Base-by-base conservation (phyloP, 2,113 vertebrate genomes). In the Actinemys pallida region DNA sequence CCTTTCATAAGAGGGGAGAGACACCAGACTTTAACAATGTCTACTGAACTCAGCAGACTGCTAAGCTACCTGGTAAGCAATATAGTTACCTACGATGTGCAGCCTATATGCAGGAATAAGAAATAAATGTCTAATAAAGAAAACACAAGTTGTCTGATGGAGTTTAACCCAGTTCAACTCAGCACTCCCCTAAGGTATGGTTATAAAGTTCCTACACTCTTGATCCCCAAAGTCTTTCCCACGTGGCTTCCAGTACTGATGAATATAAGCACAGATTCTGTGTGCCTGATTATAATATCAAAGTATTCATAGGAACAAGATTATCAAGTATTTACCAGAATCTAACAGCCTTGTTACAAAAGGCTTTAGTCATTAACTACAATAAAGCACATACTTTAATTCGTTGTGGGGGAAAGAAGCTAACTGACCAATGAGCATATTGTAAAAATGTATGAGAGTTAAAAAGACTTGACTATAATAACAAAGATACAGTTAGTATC, bases 381-480 rank as follows among this genome's bases (percentile, higher is more conserved):
- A 47, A 83, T 81, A 69, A 85, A 88, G 65, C 90, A 82, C 65
- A 94, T 94, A 88, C 86, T 95, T 81, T 95, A 75, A 25, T 45
- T 42, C 10, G 2, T 19, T 7, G 10, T 20, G 3, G 88, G 83
- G 81, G 27, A 3, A 12, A 50, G 6, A 78, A 42, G 10, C 5
- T 8, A 79, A 49, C 65, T 20, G 19, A 72, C 62, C 62, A 69
- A n/a, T 4, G 62, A 69, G 17, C 65, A 72, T 39, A 72, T n/a
- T 8, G 35, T 39, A 39, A 39, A 72, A 72, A 72, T 11, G 65
- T 19, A 3, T 39, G 19, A 39, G 14, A 96, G 94, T 92, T 96
- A 92, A 96, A 96, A 96, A 96, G 94, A 93, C 95, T 89, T 89
- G 87, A 81, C 88, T 84, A 42, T 92, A 95, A 90, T 83, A 96